Percentiles rank a stretch among this genome's conserved stretches.
Evolutionary conservation across 1,140 invertebrate species (phyloP).

Genomic region (Achatina immaculata): DNA sequence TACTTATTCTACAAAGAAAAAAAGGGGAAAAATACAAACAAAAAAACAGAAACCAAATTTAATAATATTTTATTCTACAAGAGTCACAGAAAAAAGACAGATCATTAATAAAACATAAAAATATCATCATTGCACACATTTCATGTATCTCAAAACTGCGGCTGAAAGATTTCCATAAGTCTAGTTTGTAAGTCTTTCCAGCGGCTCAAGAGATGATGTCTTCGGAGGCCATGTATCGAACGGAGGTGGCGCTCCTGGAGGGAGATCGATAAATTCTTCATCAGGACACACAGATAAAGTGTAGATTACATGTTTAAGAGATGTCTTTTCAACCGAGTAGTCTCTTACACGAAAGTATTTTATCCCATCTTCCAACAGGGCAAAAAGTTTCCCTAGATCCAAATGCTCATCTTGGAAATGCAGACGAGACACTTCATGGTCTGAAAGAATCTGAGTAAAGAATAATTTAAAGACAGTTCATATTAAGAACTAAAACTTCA

Average conservation of each 20-base stretch:
- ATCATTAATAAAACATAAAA: no score
- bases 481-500: no score
- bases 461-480: no score
- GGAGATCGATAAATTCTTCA: not conserved
- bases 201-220: not conserved
- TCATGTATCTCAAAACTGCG: no score
- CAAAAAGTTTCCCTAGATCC: not conserved
- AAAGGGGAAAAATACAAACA: no score
- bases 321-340: not conserved
- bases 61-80: no score
- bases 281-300: not conserved
- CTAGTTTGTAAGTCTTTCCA: no score
- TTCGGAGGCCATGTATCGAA: not conserved
- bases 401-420: not conserved
- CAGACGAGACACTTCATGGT: not conserved
- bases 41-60: no score
- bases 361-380: not conserved
- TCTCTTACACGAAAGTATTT: not conserved
- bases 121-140: no score
- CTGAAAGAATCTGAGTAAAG: constrained; percentile 2
- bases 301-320: not conserved
- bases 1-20: no score
- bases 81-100: no score
- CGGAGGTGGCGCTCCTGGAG: not conserved
- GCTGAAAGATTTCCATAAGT: no score